These are phyloP conservation scores for Semicossyphus pulcher DNA, from an alignment of 2,113 vertebrate genomes.

Conservation along the genomic window DNA sequence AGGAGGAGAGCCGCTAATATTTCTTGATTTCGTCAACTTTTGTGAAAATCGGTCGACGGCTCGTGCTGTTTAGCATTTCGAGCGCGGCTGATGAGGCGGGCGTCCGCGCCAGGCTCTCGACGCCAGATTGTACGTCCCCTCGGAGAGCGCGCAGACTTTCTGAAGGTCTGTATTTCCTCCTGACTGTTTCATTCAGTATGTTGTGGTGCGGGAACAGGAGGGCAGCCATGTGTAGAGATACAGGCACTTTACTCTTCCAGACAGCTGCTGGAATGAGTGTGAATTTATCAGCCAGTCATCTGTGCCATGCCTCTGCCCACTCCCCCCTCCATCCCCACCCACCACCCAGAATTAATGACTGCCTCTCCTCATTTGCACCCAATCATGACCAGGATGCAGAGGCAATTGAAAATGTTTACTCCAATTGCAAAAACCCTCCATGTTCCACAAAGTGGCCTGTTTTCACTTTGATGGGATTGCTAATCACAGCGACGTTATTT, in stretches of 20 bases:
- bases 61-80: conserved; percentile 65
- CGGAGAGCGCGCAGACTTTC: conserved; percentile 66
- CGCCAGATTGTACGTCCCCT: conserved; percentile 72
- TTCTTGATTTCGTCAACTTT: conserved; percentile 70
- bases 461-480: conserved; percentile 83
- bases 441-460: conserved; percentile 81
- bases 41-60: conserved; percentile 49
- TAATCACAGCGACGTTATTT: conserved; percentile 82
- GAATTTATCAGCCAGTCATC: conserved; percentile 84
- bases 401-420: conserved; percentile 84
- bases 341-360: conserved; percentile 82
- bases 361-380: conserved; percentile 82
- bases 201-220: conserved; percentile 80
- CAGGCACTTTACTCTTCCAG: conserved; percentile 80
- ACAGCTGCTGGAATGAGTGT: conserved; percentile 82
- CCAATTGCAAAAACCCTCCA: conserved; percentile 78
- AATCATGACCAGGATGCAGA: conserved; percentile 82
- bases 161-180: conserved; percentile 74
- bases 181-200: conserved; percentile 78
- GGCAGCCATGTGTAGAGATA: conserved; percentile 79
- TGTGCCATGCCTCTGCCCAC: conserved; percentile 75
- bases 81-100: conserved; percentile 62
- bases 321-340: conserved; percentile 64
- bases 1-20: conserved; percentile 54
- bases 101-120: conserved; percentile 57